A percentile compares a stretch with the other conserved stretches of the same genome.
Conservation (phyloP, 2,888 invertebrate species). For the Amiota communis region DNA sequence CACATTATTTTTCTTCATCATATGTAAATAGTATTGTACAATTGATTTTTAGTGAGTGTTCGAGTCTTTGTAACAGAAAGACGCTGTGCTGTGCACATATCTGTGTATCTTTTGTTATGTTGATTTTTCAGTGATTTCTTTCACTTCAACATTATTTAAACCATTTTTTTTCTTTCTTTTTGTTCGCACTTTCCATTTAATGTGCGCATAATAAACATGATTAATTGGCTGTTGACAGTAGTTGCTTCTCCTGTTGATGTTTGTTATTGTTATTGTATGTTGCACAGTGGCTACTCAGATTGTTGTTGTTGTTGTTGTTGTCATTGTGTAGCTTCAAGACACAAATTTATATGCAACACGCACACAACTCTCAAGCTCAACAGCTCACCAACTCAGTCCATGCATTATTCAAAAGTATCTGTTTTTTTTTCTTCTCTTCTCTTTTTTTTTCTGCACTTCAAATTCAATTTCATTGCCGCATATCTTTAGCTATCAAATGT, state of each 20-base stretch:
- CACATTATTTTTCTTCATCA: conserved; percentile 15
- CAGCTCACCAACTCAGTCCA: background rate
- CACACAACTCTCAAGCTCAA: background rate
- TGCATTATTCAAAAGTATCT: conserved; percentile 12
- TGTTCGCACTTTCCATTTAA: conserved; percentile 36
- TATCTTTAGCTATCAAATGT: conserved; percentile 14
- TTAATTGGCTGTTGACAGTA: conserved; percentile 18
- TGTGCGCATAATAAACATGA: conserved; percentile 29
- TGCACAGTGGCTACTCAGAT: conserved; percentile 34
- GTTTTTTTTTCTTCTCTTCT: background rate
- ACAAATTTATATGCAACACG: background rate
- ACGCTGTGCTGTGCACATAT: background rate
- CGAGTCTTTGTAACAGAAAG: background rate
- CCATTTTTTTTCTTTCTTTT: background rate
- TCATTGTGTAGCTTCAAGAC: conserved; percentile 1
- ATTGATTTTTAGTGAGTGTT: too few species aligned
- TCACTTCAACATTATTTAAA: conserved; percentile 16
- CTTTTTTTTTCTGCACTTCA: background rate
- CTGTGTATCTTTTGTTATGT: background rate
- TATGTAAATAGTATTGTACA: too few species aligned
- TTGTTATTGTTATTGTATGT: conserved; percentile 40
- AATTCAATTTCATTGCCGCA: conserved; percentile 24
- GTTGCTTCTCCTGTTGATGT: conserved; percentile 22
- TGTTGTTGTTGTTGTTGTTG: conserved; percentile 38
- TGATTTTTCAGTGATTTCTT: conserved; percentile 3